phyloP scores from a whole-genome alignment of 2,797 vertebrate species.

The Amphiprion clarkii region DNA sequence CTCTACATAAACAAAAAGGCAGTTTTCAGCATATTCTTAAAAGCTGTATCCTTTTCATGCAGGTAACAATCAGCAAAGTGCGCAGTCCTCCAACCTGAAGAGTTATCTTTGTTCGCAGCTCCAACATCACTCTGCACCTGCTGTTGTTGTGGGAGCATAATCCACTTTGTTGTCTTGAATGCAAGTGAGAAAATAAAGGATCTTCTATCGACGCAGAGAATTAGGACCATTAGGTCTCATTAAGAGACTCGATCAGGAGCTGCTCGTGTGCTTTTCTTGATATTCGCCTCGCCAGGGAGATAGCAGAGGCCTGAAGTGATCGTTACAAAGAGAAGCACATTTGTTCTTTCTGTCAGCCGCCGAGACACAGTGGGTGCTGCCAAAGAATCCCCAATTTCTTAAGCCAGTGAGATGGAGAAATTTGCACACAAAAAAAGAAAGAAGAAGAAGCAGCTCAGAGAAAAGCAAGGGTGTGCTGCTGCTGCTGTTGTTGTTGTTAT shows the following conservation, averaged over 20 bases:
- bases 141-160: slow-evolving; percentile 33
- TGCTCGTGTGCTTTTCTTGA: slow-evolving; percentile 46
- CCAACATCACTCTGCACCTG: slow-evolving; percentile 18
- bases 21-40: background rate
- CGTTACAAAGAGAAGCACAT: slow-evolving; percentile 64
- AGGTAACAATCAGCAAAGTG: slow-evolving; percentile 5
- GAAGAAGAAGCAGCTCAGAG: slow-evolving; percentile 27
- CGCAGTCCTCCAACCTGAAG: background rate
- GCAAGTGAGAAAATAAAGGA: slow-evolving; percentile 57
- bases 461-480: slow-evolving; percentile 8
- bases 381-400: slow-evolving; percentile 71
- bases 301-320: slow-evolving; percentile 56
- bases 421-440: background rate
- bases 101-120: slow-evolving; percentile 36
- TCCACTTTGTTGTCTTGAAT: slow-evolving; percentile 53
- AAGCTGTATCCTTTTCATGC: background rate
- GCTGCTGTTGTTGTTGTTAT: slow-evolving; percentile 48
- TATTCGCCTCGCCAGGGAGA: slow-evolving; percentile 36
- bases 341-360: slow-evolving; percentile 70
- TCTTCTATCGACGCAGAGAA: slow-evolving; percentile 62
- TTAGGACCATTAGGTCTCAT: slow-evolving; percentile 74
- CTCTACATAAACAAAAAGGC: background rate
- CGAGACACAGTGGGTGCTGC: slow-evolving; percentile 60
- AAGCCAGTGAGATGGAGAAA: slow-evolving; percentile 42
- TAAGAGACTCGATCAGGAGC: slow-evolving; percentile 52